Base-by-base conservation (phyloP, 2,888 invertebrate species). In the Ochropleura leucogaster region DNA sequence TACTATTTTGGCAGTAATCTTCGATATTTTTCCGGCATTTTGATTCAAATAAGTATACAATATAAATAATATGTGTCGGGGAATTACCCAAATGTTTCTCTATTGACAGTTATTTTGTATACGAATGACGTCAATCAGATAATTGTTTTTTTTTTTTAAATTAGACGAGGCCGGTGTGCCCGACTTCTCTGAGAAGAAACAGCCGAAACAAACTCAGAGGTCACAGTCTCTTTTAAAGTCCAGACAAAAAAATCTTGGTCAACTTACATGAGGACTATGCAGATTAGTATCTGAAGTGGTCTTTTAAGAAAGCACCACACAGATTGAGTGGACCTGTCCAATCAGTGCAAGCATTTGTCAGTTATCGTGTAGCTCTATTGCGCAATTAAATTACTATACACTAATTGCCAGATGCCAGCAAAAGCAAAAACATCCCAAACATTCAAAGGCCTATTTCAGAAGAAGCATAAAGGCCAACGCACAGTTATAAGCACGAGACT, bases 1-100 rank as follows among this genome's bases (percentile, higher is more conserved):
- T 68, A 2, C 18, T 40, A 30, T n/a, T 30, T 12, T 44, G 18
- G 6, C 16, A 14, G 10, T 51, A 51, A 62, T 82, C 62, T 79
- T 63, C 69, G 66, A 65, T 60, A 20, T 65, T 51, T 70, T 59
- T 77, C 1, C 30, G 18, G 9, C 46, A 4, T 16, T 8, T 57
- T 10, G 20, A 40, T 6, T 14, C n/a, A 1, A 6, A 53, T 14
- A 30, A 10, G 16, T 42, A 40, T 14, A 9, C 18, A 68, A 18
- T 47, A 9, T 16, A 47, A 8, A 47, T 40, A 49, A 68, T 70
- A 12, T 10, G 51, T 40, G 8, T n/a, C n/a, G 4, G 1, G 8
- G 42, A 49, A 47, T 42, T 30, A 9, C 10, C 18, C 3, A 42
- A 72, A 40, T 20, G 14, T 20, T 16, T 20, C 6, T 18, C 4